phyloP scores from a whole-genome alignment of 2,113 vertebrate species.

The Pachycephala philippinensis region DNA sequence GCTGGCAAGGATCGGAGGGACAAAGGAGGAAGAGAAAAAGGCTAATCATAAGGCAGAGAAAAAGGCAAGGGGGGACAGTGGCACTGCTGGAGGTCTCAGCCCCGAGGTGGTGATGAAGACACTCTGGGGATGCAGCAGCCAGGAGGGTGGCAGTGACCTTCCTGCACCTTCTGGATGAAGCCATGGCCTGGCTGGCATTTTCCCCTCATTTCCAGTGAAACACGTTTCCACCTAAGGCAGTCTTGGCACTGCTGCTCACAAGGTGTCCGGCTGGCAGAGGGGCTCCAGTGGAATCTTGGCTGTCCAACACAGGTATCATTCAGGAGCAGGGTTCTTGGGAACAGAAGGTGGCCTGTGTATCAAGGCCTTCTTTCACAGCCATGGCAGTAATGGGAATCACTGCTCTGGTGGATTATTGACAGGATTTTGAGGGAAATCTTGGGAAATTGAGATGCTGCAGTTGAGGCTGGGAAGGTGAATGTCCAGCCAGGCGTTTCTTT shows the following conservation, averaged over 20 bases:
- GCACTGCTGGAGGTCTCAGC: neutral
- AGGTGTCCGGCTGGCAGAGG: neutral
- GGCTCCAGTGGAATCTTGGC: conserved; percentile 30
- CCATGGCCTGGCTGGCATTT: neutral
- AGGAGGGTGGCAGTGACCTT: neutral
- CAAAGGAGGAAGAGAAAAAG: neutral
- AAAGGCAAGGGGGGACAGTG: neutral
- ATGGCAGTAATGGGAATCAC: neutral
- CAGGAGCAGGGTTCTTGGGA: neutral
- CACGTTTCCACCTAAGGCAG: neutral
- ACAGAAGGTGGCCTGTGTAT: conserved; percentile 6
- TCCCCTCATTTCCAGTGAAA: neutral
- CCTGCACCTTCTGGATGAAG: neutral
- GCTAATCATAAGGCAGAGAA: neutral
- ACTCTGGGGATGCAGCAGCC: neutral
- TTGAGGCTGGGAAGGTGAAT: neutral
- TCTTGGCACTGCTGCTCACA: neutral
- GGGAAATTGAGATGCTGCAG: neutral
- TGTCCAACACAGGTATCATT: conserved; percentile 10
- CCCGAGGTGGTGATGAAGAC: rapidly evolving
- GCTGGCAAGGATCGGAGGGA: neutral
- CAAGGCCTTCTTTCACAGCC: conserved; percentile 17
- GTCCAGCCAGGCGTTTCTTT: neutral
- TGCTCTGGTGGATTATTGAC: neutral
- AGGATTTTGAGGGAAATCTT: neutral